phyloP scores from a whole-genome alignment of 2,888 invertebrate species.

The Empis stercorea region DNA sequence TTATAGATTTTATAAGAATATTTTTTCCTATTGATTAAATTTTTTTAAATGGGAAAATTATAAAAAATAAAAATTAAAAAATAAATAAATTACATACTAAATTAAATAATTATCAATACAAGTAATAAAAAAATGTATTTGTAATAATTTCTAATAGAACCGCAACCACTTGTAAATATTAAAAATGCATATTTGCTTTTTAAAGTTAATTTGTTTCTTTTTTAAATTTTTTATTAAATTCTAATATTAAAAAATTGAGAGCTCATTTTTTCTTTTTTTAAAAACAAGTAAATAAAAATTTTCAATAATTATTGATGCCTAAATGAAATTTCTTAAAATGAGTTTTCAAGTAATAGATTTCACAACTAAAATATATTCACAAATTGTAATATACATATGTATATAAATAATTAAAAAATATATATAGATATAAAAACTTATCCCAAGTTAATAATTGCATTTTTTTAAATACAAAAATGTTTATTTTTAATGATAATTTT shows the following conservation, averaged over 20 bases:
- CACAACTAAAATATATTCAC: not conserved
- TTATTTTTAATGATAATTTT: too few relatives aligned
- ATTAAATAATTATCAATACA: slow-evolving; percentile 13
- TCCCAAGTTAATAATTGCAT: not conserved
- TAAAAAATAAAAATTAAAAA: slow-evolving; percentile 10
- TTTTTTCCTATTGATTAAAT: too few relatives aligned
- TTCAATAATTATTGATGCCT: too few relatives aligned
- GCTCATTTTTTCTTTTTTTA: not conserved
- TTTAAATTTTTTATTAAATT: not conserved
- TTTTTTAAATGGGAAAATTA: too few relatives aligned
- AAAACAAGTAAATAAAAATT: not conserved
- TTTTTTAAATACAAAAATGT: too few relatives aligned
- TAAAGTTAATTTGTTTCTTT: not conserved
- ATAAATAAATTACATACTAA: slow-evolving; percentile 21
- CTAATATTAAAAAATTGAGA: not conserved
- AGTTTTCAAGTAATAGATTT: too few relatives aligned
- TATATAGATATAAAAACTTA: not conserved
- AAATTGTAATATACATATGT: too few relatives aligned
- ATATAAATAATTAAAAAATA: not conserved
- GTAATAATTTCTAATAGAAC: slow-evolving; percentile 26
- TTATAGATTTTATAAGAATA: too few relatives aligned
- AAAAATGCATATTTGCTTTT: not conserved
- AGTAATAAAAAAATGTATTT: slow-evolving; percentile 5
- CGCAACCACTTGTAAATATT: slow-evolving; percentile 35
- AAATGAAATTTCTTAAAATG: too few relatives aligned